Evolutionary conservation across 2,113 vertebrate species (phyloP).

Genomic region (Cynopterus brachyotis): DNA sequence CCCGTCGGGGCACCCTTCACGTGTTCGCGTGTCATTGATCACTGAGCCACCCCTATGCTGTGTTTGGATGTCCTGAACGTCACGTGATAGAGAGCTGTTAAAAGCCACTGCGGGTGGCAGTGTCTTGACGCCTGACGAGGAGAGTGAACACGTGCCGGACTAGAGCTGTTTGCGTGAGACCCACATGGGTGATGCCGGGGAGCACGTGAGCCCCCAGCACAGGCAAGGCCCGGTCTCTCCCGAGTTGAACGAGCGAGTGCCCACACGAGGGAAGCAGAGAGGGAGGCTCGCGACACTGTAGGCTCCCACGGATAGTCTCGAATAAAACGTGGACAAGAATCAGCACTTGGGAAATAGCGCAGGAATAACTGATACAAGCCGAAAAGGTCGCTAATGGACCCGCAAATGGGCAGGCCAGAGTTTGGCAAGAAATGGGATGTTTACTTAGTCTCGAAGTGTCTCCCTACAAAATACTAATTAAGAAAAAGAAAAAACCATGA

Average conservation of each 20-base stretch:
- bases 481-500: background rate
- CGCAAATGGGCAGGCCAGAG: background rate
- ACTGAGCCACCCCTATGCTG: too few relatives aligned
- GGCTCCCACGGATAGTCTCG: background rate
- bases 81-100: too few relatives aligned
- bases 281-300: background rate
- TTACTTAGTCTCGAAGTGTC: background rate
- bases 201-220: too few relatives aligned
- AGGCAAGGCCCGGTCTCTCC: too few relatives aligned
- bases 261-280: background rate
- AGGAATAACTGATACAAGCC: background rate
- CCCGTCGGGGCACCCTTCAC: too few relatives aligned
- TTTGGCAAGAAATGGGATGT: background rate
- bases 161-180: too few relatives aligned
- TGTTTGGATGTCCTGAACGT: too few relatives aligned
- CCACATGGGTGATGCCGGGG: too few relatives aligned
- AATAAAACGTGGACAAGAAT: background rate
- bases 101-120: too few relatives aligned
- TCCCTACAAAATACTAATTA: background rate
- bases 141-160: too few relatives aligned
- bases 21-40: too few relatives aligned
- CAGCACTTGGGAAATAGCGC: background rate
- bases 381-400: background rate
- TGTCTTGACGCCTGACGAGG: too few relatives aligned
- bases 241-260: background rate